Evolutionary conservation across 1,140 invertebrate species (phyloP).

Genomic region (Tetramorium parvispinum): DNA sequence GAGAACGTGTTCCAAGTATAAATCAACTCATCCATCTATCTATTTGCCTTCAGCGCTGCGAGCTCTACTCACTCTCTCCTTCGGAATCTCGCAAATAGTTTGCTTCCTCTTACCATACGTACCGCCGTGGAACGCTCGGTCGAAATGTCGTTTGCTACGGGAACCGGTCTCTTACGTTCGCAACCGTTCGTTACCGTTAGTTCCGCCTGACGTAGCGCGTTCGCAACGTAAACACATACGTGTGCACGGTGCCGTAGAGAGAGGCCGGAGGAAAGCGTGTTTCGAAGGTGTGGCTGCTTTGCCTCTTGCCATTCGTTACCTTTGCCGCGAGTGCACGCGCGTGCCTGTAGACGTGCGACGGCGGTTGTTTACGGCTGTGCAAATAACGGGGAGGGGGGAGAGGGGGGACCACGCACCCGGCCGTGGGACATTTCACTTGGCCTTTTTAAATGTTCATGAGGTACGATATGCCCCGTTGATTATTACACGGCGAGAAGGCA

Average conservation of each 20-base stretch:
- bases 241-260: slow-evolving; percentile 49
- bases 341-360: slow-evolving; percentile 31
- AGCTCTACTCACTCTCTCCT: slow-evolving; percentile 45
- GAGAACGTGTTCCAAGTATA: background rate
- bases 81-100: slow-evolving; percentile 34
- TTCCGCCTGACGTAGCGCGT: slow-evolving; percentile 73
- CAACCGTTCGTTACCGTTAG: slow-evolving; percentile 76
- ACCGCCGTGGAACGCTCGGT: slow-evolving; percentile 40
- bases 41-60: slow-evolving; percentile 32
- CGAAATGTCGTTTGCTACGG: slow-evolving; percentile 73
- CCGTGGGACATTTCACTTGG: slow-evolving; percentile 44
- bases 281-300: slow-evolving; percentile 72
- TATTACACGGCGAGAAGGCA: slow-evolving; percentile 3
- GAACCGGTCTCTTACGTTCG: slow-evolving; percentile 74
- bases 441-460: background rate
- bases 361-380: slow-evolving; percentile 60
- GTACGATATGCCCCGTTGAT: background rate
- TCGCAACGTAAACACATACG: slow-evolving; percentile 72
- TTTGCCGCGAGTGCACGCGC: slow-evolving; percentile 60
- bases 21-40: slow-evolving; percentile 38
- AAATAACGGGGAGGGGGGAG: slow-evolving; percentile 44
- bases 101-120: slow-evolving; percentile 22
- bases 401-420: background rate
- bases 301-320: slow-evolving; percentile 74
- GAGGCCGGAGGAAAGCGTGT: slow-evolving; percentile 56